Base-by-base conservation (phyloP, 92 coral and sea anemone genomes). In the Blastomussa wellsi region DNA sequence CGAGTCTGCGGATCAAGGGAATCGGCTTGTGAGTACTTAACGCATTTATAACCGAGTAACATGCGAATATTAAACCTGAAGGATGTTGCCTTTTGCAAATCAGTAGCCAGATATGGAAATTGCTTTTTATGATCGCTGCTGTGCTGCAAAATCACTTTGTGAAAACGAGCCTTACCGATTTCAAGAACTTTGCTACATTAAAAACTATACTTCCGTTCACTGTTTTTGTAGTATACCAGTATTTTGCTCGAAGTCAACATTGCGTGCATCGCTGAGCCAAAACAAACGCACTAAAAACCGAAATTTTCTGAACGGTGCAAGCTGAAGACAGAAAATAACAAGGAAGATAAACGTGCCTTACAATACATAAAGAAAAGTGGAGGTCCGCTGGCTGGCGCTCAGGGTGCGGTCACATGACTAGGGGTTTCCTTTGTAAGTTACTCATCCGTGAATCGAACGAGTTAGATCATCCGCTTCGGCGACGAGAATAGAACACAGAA, bases 361-460 rank as follows among this genome's bases (percentile, higher is more conserved):
- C 57, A 51, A 51, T 7, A 2, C 20, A 51, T 14, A 51, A 51
- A 0, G 57, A 44, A 44, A 44, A 51, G 16, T 51, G 57, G 11
- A 62, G 0, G 17, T n/a, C n/a, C n/a, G 71, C 31, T 16, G 8
- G 2, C 75, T 36, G 13, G 9, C 24, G 28, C 20, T 44, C 28
- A 39, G 74, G 83, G 83, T 62, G 83, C 74, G 83, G 83, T 79
- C 83, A 79, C 62, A 65, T 79, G 83, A 79, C 83, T 3, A 3
- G 64, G 76, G 32, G 44, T 66, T 78, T 78, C 57, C 59, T 41
- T 42, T 69, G 55, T 5, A 39, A 52, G 70, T 35, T n/a, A 81
- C 44, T 57, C 67, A 71, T 33, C 78, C 78, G 86, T 51, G 69
- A 24, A 52, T 32, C 32, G 66, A 33, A 35, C 33, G 35, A 51